These are phyloP conservation scores for Pelagia noctiluca DNA, from an alignment of 30 jellyfish, hydroid and myxozoan genomes.

Conservation along the genomic window DNA sequence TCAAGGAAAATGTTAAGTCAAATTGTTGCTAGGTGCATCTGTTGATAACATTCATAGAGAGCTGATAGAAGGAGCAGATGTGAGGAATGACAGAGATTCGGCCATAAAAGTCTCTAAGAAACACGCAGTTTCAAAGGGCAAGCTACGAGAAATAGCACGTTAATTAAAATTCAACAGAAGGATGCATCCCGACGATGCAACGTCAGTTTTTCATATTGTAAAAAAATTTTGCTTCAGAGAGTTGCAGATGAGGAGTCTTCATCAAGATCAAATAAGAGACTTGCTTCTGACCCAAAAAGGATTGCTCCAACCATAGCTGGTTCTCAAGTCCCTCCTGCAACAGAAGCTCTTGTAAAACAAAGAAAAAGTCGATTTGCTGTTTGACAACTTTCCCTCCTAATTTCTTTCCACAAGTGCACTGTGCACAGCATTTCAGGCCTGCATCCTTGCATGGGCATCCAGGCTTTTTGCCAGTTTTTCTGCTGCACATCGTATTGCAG, in stretches of 20 bases:
- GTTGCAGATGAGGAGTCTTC: too few species aligned
- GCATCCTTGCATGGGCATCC: slow-evolving; percentile 27
- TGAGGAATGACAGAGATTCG: slow-evolving; percentile 63
- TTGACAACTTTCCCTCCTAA: too few species aligned
- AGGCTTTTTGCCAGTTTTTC: slow-evolving; percentile 9
- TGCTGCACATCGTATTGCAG: slow-evolving; percentile 15
- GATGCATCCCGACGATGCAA: slow-evolving; percentile 56
- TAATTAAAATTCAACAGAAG: neutral
- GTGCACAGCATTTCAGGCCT: slow-evolving; percentile 12
- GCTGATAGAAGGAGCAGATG: slow-evolving; percentile 42
- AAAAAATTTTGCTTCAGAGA: too few species aligned
- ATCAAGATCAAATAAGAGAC: too few species aligned
- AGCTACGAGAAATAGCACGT: neutral
- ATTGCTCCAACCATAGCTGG: too few species aligned
- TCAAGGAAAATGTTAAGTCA: slow-evolving; percentile 42
- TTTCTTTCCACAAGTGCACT: too few species aligned
- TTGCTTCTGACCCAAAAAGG: too few species aligned
- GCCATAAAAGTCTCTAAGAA: slow-evolving; percentile 10
- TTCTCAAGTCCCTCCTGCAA: too few species aligned
- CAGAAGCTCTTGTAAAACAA: too few species aligned
- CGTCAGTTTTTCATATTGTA: slow-evolving; percentile 38
- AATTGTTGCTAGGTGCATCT: slow-evolving; percentile 29
- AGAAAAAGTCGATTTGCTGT: too few species aligned
- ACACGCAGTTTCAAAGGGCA: neutral
- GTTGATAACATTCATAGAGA: slow-evolving; percentile 59